A percentile compares a stretch with the other conserved stretches of the same genome.
Conservation (phyloP, 2,888 invertebrate genomes). For the Odontocerum albicorne region DNA sequence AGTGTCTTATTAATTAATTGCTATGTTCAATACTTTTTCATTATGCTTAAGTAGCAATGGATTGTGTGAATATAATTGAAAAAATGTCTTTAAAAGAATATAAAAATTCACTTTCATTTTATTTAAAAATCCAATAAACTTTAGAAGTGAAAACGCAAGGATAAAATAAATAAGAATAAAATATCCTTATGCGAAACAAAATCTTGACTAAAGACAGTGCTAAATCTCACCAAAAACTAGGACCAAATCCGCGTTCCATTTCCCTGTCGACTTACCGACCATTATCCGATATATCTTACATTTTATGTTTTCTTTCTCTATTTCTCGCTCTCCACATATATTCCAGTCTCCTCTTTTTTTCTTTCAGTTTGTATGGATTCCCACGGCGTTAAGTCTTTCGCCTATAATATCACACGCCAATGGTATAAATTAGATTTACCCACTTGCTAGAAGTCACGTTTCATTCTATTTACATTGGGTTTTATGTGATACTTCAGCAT, state of each 20-base stretch:
- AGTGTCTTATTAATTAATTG: too few relatives aligned
- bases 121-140: too few relatives aligned
- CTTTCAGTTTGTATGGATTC: neutral
- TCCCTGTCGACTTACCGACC: slow-evolving; percentile 19
- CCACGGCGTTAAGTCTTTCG: neutral
- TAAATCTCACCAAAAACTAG: slow-evolving; percentile 13
- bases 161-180: too few relatives aligned
- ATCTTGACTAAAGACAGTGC: slow-evolving; percentile 1
- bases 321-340: neutral
- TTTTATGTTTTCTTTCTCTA: slow-evolving; percentile 20
- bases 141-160: too few relatives aligned
- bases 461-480: neutral
- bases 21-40: too few relatives aligned
- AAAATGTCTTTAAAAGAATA: too few relatives aligned
- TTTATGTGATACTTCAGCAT: neutral
- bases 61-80: too few relatives aligned
- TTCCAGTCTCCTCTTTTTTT: neutral
- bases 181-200: too few relatives aligned
- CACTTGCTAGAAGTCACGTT: neutral
- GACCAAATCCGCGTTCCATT: slow-evolving; percentile 10
- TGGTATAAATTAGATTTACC: neutral
- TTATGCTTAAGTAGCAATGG: too few relatives aligned
- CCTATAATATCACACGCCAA: neutral
- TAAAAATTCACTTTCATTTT: too few relatives aligned
- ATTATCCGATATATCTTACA: slow-evolving; percentile 23